These are phyloP conservation scores for Herminia tarsipennalis DNA, from an alignment of 2,888 invertebrate species.

Conservation along the genomic window DNA sequence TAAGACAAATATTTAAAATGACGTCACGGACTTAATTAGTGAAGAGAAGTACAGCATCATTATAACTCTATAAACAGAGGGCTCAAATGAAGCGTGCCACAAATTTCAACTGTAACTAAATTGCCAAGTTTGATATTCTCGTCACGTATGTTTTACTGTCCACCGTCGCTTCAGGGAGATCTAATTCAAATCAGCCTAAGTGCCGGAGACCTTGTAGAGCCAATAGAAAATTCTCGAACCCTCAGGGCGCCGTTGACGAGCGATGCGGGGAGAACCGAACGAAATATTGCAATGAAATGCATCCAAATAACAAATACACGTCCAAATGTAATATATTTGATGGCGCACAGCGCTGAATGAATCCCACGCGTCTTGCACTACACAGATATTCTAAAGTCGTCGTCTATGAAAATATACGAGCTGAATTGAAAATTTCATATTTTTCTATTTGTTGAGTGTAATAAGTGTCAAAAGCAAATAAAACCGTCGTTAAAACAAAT, in stretches of 20 bases:
- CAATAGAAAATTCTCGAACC: constrained; percentile 45
- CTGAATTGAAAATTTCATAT: background rate
- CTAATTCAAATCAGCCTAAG: constrained; percentile 63
- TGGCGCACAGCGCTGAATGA: constrained; percentile 13
- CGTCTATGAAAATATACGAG: background rate
- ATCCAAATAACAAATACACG: constrained; percentile 29
- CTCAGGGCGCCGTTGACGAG: constrained; percentile 31
- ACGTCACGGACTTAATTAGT: constrained; percentile 4
- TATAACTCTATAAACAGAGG: constrained; percentile 20
- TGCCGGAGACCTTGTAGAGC: constrained; percentile 38
- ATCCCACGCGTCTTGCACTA: background rate
- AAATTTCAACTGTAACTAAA: constrained; percentile 34
- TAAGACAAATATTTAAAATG: background rate
- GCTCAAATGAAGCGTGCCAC: constrained; percentile 20
- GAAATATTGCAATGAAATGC: constrained; percentile 43
- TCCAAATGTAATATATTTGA: constrained; percentile 26
- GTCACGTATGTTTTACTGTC: constrained; percentile 56
- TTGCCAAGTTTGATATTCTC: constrained; percentile 42
- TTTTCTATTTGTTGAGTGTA: constrained; percentile 1
- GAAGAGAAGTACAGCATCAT: constrained; percentile 10
- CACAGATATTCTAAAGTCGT: background rate
- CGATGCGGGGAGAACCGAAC: constrained; percentile 18
- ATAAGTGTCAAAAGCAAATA: constrained; percentile 2
- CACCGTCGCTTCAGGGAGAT: constrained; percentile 45
- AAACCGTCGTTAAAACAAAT: background rate